Evolutionary conservation across 35 echinoderm and acorn worm genomes (phyloP).

Genomic region (Eucidaris tribuloides): DNA sequence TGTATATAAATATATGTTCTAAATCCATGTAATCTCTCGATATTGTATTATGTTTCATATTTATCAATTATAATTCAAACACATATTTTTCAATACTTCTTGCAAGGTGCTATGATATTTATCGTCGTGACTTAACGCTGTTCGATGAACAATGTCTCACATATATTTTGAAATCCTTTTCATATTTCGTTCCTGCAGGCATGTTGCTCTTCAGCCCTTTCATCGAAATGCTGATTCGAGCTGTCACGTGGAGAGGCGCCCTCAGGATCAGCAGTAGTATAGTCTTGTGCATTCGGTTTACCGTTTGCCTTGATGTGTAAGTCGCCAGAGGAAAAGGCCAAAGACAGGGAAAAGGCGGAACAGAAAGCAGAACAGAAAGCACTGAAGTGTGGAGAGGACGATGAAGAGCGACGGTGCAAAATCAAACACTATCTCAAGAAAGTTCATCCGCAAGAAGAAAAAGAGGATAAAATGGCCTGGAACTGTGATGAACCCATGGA

Average conservation of each 20-base stretch:
- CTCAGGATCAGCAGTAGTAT: neutral
- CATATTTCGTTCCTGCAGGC: too few species aligned
- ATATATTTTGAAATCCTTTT: too few species aligned
- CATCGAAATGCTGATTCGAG: neutral
- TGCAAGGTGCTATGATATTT: too few species aligned
- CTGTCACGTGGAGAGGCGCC: slow-evolving; percentile 1
- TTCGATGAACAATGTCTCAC: too few species aligned
- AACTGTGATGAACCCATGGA: too few species aligned
- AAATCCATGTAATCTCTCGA: too few species aligned
- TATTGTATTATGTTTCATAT: too few species aligned
- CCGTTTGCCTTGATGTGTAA: slow-evolving; percentile 6
- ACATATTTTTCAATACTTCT: too few species aligned
- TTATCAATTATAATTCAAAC: too few species aligned
- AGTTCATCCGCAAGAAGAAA: neutral
- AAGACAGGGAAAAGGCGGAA: neutral
- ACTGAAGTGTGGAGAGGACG: neutral
- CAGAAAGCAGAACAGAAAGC: slow-evolving; percentile 9
- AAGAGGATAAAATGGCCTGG: neutral
- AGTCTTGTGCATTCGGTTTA: neutral
- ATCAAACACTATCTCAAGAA: neutral
- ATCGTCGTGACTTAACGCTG: too few species aligned
- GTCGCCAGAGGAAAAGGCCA: neutral
- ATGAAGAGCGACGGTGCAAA: neutral
- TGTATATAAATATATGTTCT: too few species aligned
- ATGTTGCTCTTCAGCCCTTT: slow-evolving; percentile 3